Evolutionary conservation across 2,888 invertebrate species (phyloP).

Genomic region (Platycheirus rosarum): DNA sequence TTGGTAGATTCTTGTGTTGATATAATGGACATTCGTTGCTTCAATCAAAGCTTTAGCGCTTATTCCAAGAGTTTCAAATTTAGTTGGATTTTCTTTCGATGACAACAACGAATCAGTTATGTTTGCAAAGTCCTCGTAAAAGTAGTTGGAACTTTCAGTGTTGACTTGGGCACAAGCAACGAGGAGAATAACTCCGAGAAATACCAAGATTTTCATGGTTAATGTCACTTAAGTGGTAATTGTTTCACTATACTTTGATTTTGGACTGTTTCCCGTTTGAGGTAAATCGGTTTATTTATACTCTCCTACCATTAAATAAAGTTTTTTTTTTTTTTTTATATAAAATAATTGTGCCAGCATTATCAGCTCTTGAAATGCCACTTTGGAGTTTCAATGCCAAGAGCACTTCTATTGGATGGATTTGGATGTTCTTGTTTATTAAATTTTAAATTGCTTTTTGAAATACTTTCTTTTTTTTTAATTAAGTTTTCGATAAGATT

Average conservation of each 20-base stretch:
- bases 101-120: neutral
- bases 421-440: too few species aligned
- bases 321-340: too few species aligned
- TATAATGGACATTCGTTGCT: neutral
- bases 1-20: neutral
- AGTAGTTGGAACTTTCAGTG: neutral
- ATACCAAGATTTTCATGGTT: slow-evolving; percentile 26
- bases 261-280: slow-evolving; percentile 2
- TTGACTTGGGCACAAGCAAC: slow-evolving; percentile 1
- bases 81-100: neutral
- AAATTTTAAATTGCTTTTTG: too few species aligned
- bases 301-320: too few species aligned
- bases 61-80: too few species aligned
- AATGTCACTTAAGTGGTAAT: neutral
- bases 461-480: too few species aligned
- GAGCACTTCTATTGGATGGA: too few species aligned
- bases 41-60: too few species aligned
- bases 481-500: too few species aligned
- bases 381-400: too few species aligned
- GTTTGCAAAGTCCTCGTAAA: slow-evolving; percentile 6
- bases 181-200: slow-evolving; percentile 12
- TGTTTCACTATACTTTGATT: neutral
- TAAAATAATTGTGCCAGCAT: too few species aligned
- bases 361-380: too few species aligned
- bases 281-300: slow-evolving; percentile 3